Evolutionary conservation across 2,888 invertebrate species (phyloP), one percentile per base, ranked within the genome.

Genomic region (Phengaris arion): DNA sequence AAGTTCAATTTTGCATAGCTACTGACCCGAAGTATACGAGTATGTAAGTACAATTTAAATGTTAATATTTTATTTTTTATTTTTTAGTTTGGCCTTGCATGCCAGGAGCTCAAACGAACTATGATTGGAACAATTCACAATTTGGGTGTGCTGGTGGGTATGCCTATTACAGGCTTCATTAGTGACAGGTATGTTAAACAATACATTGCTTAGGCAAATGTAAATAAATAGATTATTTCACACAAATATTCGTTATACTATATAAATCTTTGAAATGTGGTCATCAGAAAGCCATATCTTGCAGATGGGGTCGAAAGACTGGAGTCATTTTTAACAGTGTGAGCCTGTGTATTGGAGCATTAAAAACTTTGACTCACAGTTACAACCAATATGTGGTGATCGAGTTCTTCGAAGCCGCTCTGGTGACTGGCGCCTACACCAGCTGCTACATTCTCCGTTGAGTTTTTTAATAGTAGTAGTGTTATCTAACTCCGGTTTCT

Each of bases 121-220:
- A 83, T 97, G 81, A 95, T 97, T 59, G 97, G 97, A 10, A 96
- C 97, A 2, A 92, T 96, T 7, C 96, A 96, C 84, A 96, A 96
- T 84, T 85, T 96, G 73, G 97, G 96, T 1, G 95, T 96, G 78
- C 95, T 96, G 80, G 92, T 96, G 83, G 96, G 96, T 0, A 94
- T 95, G 80, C 94, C 96, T 3, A 86, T 96, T 22, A 95, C 95
- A 0, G 97, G 97, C 51, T 91, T 95, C 74, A 88, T 97, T 59
- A 96, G 97, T 1, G 97, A 97, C 89, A 95, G 95, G 96, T 97
- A 91, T 84, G 94, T 64, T 35, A 64, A 45, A 64, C 35, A 22
- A 22, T 22, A 22, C 22, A 22, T 35, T 35, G 35, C 2, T 35
- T 35, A 35, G 35, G 35, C 35, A 35, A 35, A 4, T 35, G 35